Evolutionary conservation across 1,140 invertebrate genomes (phyloP), one percentile per base, ranked within the genome.

Genomic region (Atta texana): DNA sequence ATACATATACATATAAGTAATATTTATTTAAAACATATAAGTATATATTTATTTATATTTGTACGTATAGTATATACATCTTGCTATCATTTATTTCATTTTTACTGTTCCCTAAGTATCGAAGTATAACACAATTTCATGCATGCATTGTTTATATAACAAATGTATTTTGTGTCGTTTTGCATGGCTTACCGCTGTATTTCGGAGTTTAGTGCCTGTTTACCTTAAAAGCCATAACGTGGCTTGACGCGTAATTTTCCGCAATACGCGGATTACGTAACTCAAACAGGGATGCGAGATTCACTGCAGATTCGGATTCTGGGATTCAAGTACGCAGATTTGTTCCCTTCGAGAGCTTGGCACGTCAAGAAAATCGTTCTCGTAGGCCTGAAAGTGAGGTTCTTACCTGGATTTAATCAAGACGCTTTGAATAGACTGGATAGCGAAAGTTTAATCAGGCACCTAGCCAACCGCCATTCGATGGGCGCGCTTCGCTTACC

Each of bases 401-500:
- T 49, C 82, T 77, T 85, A 49, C n/a, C 39, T 49, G 16, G 18
- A 76, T 85, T 61, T 68, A 39, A 88, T 85, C 55, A 66, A 82
- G 31, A 28, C 39, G 7, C 12, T 8, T 51, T 18, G 39, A 49
- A 81, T 72, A 87, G 55, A 28, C 44, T 12, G 57, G 49, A 49
- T 55, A 55, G 74, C 31, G 31, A 88, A 78, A 82, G 64, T 89
- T 86, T 89, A 89, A 89, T 89, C 88, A 86, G 55, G 28, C 61
- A 34, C 53, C 24, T 28, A 85, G n/a, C 82, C 10, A 39, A 12
- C 66, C 55, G 39, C 10, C 31, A 31, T 75, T 85, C 59, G 55
- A 82, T 61, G 51, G 21, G 53, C 39, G 21, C 68, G 24, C 21
- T 84, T 64, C 34, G 31, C 14, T 44, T n/a, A 55, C 21, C 21